Conservation (phyloP, 2,113 vertebrate genomes). For the Melanerpes formicivorus region DNA sequence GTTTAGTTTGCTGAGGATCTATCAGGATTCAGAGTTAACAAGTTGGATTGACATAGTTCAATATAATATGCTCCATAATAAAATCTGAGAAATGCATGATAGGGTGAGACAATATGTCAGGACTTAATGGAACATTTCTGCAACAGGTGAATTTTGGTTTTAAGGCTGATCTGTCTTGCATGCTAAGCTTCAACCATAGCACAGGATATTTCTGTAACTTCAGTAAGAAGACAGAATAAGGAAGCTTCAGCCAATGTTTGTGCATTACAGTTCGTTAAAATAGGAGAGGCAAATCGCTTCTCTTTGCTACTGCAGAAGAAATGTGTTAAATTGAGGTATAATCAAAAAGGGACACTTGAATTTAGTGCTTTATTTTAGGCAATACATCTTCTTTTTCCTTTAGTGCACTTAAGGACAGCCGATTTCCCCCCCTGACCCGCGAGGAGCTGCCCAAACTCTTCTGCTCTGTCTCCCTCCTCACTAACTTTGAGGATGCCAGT, state of each 20-base stretch:
- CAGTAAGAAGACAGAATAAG: not conserved
- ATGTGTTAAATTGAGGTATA: not conserved
- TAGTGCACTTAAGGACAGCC: conserved; percentile 90
- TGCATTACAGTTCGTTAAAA: not conserved
- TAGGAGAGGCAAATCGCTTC: not conserved
- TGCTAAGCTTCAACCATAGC: not conserved
- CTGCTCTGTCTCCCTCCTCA: conserved; percentile 89
- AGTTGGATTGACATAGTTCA: not conserved
- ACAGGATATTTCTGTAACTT: not conserved
- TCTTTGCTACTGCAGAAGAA: not conserved
- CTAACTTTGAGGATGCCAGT: conserved; percentile 88
- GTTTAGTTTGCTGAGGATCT: not conserved
- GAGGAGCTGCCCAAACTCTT: conserved; percentile 89
- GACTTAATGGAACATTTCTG: not conserved
- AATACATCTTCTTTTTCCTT: conserved; percentile 32
- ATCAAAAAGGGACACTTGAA: not conserved
- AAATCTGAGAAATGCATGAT: not conserved
- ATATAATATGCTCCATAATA: not conserved
- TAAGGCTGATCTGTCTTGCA: not conserved
- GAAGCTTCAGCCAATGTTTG: not conserved
- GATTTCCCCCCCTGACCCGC: conserved; percentile 85
- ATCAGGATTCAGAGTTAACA: not conserved
- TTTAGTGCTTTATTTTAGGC: not conserved
- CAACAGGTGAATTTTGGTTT: not conserved
- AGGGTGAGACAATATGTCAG: not conserved